phyloP scores from a whole-genome alignment of 2,797 vertebrate genomes.

The Hippocampus kuda region DNA sequence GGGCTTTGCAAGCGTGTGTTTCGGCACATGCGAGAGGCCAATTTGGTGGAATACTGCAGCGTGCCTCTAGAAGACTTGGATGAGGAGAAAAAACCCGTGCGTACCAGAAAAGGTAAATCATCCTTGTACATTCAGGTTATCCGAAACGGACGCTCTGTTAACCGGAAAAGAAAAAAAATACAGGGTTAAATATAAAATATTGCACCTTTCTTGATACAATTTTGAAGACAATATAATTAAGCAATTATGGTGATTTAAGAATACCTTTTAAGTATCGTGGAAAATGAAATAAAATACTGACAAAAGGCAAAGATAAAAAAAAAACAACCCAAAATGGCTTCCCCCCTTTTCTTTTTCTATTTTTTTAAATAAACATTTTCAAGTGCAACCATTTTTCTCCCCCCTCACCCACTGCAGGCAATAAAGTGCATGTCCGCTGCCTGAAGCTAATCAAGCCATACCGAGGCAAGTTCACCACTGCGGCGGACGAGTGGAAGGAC shows the following conservation, averaged over 20 bases:
- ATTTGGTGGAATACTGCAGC: conserved; percentile 69
- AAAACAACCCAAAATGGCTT: too few species aligned
- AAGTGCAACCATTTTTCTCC: not conserved
- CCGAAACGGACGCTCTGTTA: too few species aligned
- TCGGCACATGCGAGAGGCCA: conserved; percentile 79
- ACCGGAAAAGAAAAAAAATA: too few species aligned
- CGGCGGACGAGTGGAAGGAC: conserved; percentile 68
- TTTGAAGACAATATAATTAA: too few species aligned
- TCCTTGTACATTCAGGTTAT: too few species aligned
- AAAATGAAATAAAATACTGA: too few species aligned
- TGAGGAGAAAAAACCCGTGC: conserved; percentile 57
- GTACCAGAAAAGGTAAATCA: conserved; percentile 77
- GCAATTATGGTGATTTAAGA: too few species aligned
- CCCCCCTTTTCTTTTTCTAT: not conserved
- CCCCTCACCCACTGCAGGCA: conserved; percentile 58
- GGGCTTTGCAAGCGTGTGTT: conserved; percentile 74
- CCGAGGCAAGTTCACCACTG: conserved; percentile 56
- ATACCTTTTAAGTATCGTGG: too few species aligned
- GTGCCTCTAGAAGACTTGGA: conserved; percentile 76
- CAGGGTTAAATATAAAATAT: too few species aligned
- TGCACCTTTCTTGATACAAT: too few species aligned
- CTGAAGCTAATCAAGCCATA: conserved; percentile 80
- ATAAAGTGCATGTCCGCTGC: conserved; percentile 78
- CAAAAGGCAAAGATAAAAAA: too few species aligned
- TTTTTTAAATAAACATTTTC: not conserved